Base-by-base conservation (phyloP, 2,113 vertebrate species). In the Anser brachyrhynchus region DNA sequence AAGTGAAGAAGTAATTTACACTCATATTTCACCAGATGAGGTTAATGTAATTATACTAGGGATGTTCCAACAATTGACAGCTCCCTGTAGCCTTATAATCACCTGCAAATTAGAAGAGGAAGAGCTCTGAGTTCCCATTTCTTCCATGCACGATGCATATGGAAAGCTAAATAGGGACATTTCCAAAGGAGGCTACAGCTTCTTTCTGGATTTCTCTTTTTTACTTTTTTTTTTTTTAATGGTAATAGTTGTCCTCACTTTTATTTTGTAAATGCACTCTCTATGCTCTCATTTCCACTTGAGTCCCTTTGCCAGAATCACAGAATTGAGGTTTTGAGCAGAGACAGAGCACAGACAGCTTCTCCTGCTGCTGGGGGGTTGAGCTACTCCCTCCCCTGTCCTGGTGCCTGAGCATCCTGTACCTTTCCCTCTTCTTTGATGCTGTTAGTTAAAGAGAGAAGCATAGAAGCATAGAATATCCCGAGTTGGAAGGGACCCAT, bases 21-120 rank as follows among this genome's bases (percentile, higher is more conserved):
- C 92, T 67, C 71, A 55, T 46, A 81, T 96, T 96, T 96, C 80
- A 79, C 41, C 77, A 95, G 96, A 91, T 93, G 86, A 96, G 80
- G 73, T 90, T 96, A 90, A 90, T 91, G 89, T 73, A 82, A 91
- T 94, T 92, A 94, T 91, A 51, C 54, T 44, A 78, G 89, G 87
- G 84, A 84, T 66, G 31, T 87, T 95, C 91, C 92, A 79, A 92
- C 86, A 87, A 51, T 65, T 82, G 84, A 85, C 93, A 96, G 95
- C 73, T 96, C 95, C 90, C 70, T 3, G 13, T 55, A 62, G 84
- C 80, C 77, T 91, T 73, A 29, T 92, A 89, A 92, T 92, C 76
- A 84, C 62, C 76, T 92, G 93, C 69, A 94, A 96, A 96, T 95
- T 67, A 92, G 73, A 75, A 79, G 39, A 54, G 57, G 83, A 81